A percentile compares a stretch with the other conserved stretches of the same genome.
These are phyloP conservation scores for Iguana delicatissima DNA, from an alignment of 2,797 vertebrate species.

Conservation along the genomic window DNA sequence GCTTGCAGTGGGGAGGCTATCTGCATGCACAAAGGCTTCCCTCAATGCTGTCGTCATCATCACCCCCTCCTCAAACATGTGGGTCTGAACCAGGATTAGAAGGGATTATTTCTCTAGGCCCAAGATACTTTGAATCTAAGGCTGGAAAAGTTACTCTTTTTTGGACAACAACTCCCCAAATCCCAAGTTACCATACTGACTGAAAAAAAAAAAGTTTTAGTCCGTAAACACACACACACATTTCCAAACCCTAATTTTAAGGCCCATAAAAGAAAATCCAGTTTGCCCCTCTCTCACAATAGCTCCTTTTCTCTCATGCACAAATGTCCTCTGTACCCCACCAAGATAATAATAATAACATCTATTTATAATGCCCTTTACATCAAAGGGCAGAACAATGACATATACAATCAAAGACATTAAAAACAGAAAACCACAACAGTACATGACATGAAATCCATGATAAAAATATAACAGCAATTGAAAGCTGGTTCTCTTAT, in stretches of 20 bases:
- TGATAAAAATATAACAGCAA: not conserved
- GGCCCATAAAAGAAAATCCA: not conserved
- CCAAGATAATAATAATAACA: no score
- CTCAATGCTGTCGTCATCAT: accelerated
- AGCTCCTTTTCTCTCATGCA: not conserved
- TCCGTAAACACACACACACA: no score
- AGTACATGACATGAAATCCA: no score
- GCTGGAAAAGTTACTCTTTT: not conserved
- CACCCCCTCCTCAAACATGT: no score
- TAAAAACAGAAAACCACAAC: no score
- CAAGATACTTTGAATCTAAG: not conserved
- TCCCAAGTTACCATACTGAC: not conserved
- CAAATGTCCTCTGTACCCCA: no score
- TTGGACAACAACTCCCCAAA: not conserved
- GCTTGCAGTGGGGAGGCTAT: no score
- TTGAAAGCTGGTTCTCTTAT: no score
- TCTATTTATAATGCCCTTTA: no score
- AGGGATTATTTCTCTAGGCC: not conserved
- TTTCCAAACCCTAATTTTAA: not conserved
- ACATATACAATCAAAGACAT: no score
- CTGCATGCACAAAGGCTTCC: not conserved
- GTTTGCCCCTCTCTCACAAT: not conserved
- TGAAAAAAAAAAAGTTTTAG: not conserved
- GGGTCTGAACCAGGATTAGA: not conserved
- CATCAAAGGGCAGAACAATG: no score